Evolutionary conservation across 1,140 invertebrate species (phyloP).

Genomic region (Adoxophyes honmai): DNA sequence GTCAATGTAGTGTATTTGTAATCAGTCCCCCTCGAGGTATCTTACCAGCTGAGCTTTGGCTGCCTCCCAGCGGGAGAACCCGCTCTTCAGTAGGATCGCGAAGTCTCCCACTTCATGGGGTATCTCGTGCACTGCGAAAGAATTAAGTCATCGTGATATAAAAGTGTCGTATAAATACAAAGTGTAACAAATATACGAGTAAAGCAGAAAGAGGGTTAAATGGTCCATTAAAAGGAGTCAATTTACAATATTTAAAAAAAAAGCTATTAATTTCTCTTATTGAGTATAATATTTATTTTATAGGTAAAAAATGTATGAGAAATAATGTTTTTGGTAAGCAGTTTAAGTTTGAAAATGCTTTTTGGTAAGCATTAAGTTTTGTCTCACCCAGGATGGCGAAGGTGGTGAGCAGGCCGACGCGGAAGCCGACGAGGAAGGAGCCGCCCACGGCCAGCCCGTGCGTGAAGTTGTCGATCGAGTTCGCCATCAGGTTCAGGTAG

Average conservation of each 20-base stretch:
- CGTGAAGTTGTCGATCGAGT: constrained; percentile 98
- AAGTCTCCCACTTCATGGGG: constrained; percentile 99
- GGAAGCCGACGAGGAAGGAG: constrained; percentile 92
- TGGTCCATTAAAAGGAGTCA: too few species aligned
- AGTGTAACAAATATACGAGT: too few species aligned
- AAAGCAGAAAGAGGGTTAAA: too few species aligned
- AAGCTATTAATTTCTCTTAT: too few species aligned
- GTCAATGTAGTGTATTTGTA: too few species aligned
- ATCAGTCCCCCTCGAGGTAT: constrained; percentile 20
- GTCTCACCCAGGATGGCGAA: constrained; percentile 86
- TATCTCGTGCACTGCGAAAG: constrained; percentile 91
- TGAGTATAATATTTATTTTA: too few species aligned
- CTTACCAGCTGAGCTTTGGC: constrained; percentile 91
- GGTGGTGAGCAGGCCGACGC: constrained; percentile 94
- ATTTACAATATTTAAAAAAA: too few species aligned
- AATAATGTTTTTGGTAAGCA: too few species aligned
- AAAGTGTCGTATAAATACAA: too few species aligned
- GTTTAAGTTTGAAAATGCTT: background rate
- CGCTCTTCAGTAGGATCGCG: constrained; percentile 95
- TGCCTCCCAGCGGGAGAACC: constrained; percentile 95
- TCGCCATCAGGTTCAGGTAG: constrained; percentile 96
- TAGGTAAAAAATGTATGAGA: too few species aligned
- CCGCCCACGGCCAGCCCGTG: constrained; percentile 97
- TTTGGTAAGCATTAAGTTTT: too few species aligned
- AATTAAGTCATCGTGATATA: background rate